Percentiles rank a stretch among this genome's conserved stretches.
These are phyloP conservation scores for Myzus persicae DNA, from an alignment of 1,140 invertebrate species.

Conservation along the genomic window DNA sequence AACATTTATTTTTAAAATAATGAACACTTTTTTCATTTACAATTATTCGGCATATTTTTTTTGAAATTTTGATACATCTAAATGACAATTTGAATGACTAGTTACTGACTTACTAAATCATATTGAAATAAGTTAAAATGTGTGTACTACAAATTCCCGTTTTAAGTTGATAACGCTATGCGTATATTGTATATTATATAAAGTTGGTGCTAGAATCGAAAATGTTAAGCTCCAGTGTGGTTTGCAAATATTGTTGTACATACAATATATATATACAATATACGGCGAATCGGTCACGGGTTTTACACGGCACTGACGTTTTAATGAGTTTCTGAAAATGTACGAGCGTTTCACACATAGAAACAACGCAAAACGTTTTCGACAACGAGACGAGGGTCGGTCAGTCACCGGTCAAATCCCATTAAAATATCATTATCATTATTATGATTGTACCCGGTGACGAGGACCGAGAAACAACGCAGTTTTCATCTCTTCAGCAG, in stretches of 20 bases:
- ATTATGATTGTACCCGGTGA: not conserved
- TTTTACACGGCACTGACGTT: not conserved
- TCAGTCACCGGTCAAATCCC: slow-evolving; percentile 4
- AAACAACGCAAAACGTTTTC: not conserved
- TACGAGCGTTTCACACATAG: not conserved
- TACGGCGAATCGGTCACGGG: not conserved
- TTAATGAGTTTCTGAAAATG: slow-evolving; percentile 7
- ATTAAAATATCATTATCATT: slow-evolving; percentile 15
- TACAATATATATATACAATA: not conserved
- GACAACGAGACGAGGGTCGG: not conserved
- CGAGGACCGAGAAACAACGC: not conserved
- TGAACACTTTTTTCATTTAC: too few species aligned
- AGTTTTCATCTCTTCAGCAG: not conserved
- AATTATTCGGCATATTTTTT: too few species aligned
- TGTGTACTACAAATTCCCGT: too few species aligned
- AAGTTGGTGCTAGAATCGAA: not conserved
- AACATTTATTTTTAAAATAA: too few species aligned
- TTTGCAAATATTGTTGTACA: not conserved
- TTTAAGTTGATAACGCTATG: too few species aligned
- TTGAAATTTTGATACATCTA: too few species aligned
- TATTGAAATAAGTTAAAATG: too few species aligned
- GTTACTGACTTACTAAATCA: too few species aligned
- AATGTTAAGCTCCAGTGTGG: not conserved
- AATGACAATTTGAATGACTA: too few species aligned
- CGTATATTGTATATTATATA: too few species aligned